A percentile compares a stretch with the other conserved stretches of the same genome.
These are phyloP conservation scores for Tubulanus polymorphus DNA, from an alignment of 2,888 invertebrate genomes.

Conservation along the genomic window DNA sequence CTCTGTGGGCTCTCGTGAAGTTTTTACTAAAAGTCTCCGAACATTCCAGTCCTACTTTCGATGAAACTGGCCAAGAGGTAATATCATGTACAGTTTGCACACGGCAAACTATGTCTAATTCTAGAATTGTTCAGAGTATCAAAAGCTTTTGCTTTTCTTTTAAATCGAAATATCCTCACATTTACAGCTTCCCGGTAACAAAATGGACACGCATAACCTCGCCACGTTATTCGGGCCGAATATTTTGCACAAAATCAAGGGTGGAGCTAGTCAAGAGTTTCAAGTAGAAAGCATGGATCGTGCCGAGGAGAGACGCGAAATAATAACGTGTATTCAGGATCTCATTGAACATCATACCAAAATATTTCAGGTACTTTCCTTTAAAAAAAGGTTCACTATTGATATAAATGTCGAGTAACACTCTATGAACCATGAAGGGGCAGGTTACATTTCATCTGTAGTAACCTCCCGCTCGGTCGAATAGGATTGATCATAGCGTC, in stretches of 20 bases:
- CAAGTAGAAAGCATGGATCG: constrained; percentile 56
- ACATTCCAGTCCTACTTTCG: constrained; percentile 66
- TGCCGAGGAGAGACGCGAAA: constrained; percentile 77
- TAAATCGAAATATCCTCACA: neutral
- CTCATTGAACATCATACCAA: constrained; percentile 71
- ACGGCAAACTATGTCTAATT: no score
- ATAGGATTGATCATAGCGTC: no score
- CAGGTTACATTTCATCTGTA: no score
- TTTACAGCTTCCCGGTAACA: constrained; percentile 71
- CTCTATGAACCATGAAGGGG: no score
- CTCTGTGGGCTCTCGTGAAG: constrained; percentile 74
- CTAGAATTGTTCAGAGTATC: no score
- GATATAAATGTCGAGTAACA: no score
- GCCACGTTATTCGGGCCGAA: constrained; percentile 93
- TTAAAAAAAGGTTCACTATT: no score
- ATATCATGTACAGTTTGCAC: no score
- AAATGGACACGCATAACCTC: constrained; percentile 88
- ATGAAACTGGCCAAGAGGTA: constrained; percentile 52
- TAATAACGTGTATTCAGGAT: constrained; percentile 81
- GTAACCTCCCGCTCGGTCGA: no score
- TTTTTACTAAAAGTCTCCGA: constrained; percentile 76
- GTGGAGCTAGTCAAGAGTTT: constrained; percentile 37
- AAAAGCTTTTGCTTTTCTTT: neutral
- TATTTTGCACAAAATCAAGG: constrained; percentile 67
- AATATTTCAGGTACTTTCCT: constrained; percentile 63